These are phyloP conservation scores for Cancer borealis DNA, from an alignment of 2,888 invertebrate genomes.

Conservation along the genomic window DNA sequence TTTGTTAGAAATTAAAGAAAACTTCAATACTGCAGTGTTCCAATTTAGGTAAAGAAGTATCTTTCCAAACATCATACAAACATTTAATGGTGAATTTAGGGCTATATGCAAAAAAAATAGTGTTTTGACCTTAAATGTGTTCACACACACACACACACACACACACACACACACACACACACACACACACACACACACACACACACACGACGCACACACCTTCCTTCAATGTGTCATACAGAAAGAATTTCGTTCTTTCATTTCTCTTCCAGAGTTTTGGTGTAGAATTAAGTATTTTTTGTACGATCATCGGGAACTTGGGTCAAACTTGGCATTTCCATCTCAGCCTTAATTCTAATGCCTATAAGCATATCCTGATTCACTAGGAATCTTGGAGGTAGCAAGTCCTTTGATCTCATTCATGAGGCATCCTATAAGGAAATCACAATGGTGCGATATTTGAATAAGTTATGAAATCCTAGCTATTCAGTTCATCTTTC, in stretches of 20 bases:
- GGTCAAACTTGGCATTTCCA: conserved; percentile 74
- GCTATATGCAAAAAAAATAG: background rate
- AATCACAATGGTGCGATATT: conserved; percentile 63
- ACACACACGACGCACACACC: background rate
- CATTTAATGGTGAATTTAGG: conserved; percentile 11
- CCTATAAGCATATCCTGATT: conserved; percentile 63
- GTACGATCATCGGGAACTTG: conserved; percentile 55
- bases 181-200: background rate
- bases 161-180: background rate
- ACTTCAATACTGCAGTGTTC: background rate
- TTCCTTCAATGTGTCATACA: background rate
- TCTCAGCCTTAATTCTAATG: conserved; percentile 74
- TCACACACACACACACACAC: background rate
- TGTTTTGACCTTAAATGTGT: conserved; percentile 23
- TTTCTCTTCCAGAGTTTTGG: background rate
- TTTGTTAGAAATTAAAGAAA: background rate
- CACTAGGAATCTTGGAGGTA: conserved; percentile 60
- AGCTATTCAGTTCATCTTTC: conserved; percentile 52
- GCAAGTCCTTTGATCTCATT: conserved; percentile 59
- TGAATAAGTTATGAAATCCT: conserved; percentile 54
- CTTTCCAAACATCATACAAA: background rate
- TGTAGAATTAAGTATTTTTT: conserved; percentile 44
- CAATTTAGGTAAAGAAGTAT: background rate
- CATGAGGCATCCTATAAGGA: conserved; percentile 65
- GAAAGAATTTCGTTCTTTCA: background rate